phyloP scores from a whole-genome alignment of 2,113 vertebrate species.

The Electrona antarctica region DNA sequence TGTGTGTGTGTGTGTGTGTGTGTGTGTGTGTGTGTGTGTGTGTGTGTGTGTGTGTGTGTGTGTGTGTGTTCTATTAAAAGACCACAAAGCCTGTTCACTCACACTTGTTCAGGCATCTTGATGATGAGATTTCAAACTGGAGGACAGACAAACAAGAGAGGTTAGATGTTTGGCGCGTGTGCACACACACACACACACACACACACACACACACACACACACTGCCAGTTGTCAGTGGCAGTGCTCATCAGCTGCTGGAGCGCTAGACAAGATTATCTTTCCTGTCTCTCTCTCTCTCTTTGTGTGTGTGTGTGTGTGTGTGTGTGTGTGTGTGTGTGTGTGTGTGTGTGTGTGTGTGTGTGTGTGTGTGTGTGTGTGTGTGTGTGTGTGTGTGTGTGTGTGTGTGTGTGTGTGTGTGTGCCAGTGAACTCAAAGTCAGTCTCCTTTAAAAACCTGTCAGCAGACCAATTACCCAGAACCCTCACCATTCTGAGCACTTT shows the following conservation, averaged over 20 bases:
- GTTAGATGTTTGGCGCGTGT: slow-evolving; percentile 32
- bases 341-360: not conserved
- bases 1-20: slow-evolving; percentile 1
- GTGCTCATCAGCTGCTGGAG: slow-evolving; percentile 21
- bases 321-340: not conserved
- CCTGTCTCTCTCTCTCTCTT: not conserved
- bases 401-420: not conserved
- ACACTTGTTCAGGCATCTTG: slow-evolving; percentile 79
- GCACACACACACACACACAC: slow-evolving; percentile 7
- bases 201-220: slow-evolving; percentile 9
- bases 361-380: not conserved
- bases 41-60: slow-evolving; percentile 15
- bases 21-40: slow-evolving; percentile 1
- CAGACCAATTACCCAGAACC: not conserved
- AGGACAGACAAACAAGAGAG: slow-evolving; percentile 52
- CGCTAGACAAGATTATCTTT: slow-evolving; percentile 23
- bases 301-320: not conserved
- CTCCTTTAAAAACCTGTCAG: not conserved
- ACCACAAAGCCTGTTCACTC: slow-evolving; percentile 57
- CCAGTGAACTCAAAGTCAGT: not conserved
- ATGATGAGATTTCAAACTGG: slow-evolving; percentile 45
- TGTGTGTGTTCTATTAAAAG: slow-evolving; percentile 39
- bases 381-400: not conserved
- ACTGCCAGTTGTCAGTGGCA: slow-evolving; percentile 32
- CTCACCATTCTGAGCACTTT: not conserved